Evolutionary conservation across 2,113 vertebrate genomes (phyloP), one percentile per base, ranked within the genome.

Genomic region (Turdus rufiventris): DNA sequence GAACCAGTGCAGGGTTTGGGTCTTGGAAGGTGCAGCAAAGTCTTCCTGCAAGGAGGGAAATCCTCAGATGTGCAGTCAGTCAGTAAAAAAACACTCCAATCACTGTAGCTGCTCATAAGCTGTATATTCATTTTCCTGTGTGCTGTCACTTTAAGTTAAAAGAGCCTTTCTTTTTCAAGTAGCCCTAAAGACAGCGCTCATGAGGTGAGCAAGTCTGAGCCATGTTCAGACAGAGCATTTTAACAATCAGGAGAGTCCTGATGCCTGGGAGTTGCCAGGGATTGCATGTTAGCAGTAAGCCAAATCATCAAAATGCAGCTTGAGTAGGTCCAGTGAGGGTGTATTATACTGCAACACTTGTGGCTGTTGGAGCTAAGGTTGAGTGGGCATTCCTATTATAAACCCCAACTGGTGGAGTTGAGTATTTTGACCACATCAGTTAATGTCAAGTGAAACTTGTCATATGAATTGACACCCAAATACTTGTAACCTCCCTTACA

Each of bases 381-480:
- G 94, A 96, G 83, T 91, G 61, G 82, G 66, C 66, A 89, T 93
- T 96, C 77, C 91, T 94, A 57, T 94, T 90, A 86, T 26, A 96
- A 96, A 81, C 78, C 82, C 48, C 66, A 16, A 3, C 89, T 83
- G 74, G 68, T 83, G 85, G 56, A 36, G 42, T 66, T 92, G 79
- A 95, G 85, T 93, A 77, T 96, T 89, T 95, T 81, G 85, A 53
- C 63, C 21, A 48, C 70, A 78, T 77, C 78, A 56, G 82, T 61
- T 84, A 85, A 87, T 63, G 90, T 94, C 92, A 96, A 92, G 92
- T 91, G 91, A 91, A 95, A 60, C 51, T 95, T 95, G 75, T 89
- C 48, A 7, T 65, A 33, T 61, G 66, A 94, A 93, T 91, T 94
- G 91, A 77, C 85, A 92, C 66, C 70, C 84, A 87, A 92, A 87